Evolutionary conservation across 1,140 invertebrate species (phyloP).

Genomic region (Nephila pilipes): DNA sequence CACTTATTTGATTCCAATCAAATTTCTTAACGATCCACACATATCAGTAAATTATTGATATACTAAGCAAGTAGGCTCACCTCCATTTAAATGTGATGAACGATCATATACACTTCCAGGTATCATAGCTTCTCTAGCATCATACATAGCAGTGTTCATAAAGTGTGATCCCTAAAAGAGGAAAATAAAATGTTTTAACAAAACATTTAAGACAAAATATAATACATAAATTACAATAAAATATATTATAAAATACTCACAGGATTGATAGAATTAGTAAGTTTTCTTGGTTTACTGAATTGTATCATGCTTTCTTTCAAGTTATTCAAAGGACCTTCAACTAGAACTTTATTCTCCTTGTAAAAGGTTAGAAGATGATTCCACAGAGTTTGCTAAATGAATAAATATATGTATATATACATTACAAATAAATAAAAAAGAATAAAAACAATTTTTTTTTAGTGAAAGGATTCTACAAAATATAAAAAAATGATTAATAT

Average conservation of each 20-base stretch:
- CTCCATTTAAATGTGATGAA: slow-evolving; percentile 83
- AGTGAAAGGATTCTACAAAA: too few species aligned
- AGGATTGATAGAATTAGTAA: slow-evolving; percentile 93
- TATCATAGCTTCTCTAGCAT: slow-evolving; percentile 92
- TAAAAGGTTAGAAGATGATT: slow-evolving; percentile 98
- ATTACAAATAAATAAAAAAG: background rate
- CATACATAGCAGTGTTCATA: slow-evolving; percentile 96
- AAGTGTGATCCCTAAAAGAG: slow-evolving; percentile 90
- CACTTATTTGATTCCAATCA: background rate
- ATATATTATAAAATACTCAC: slow-evolving; percentile 61
- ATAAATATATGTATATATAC: background rate
- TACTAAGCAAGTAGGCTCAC: slow-evolving; percentile 33
- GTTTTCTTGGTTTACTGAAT: slow-evolving; percentile 95
- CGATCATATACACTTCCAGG: slow-evolving; percentile 90
- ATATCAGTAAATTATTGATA: background rate
- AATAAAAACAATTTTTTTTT: background rate
- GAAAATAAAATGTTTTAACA: background rate
- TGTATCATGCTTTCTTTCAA: slow-evolving; percentile 98
- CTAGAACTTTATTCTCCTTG: slow-evolving; percentile 98
- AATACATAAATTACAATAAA: background rate
- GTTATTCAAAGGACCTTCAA: slow-evolving; percentile 98
- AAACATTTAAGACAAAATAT: background rate
- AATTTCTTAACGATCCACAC: background rate
- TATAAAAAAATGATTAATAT: too few species aligned
- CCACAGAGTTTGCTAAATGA: slow-evolving; percentile 95